Base-by-base conservation (phyloP, 2,113 vertebrate species). In the Loxodonta africana region DNA sequence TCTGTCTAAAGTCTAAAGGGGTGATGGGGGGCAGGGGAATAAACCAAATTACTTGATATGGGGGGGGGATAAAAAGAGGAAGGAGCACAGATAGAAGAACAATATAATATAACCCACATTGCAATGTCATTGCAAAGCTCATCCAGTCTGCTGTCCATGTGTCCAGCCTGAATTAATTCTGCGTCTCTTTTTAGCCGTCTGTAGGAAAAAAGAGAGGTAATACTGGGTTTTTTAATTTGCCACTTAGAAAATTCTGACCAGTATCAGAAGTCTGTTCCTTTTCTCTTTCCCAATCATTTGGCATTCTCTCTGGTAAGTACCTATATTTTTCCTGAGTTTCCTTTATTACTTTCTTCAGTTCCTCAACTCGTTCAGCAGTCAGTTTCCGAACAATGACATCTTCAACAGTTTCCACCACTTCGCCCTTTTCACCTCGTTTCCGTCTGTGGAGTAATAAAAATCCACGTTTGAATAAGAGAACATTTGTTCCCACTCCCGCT, bases 291-390 rank as follows among this genome's bases (percentile, higher is more conserved):
- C 60, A 97, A 81, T 0, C 28, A 78, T 53, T 46, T 83, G 10
- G 71, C 26, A 87, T 69, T 1, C 33, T 62, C 41, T 97, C 37
- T 96, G 65, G 8, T 48, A 95, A 25, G 3, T 92, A 99, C 99
- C 99, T 99, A 96, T 99, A 99, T 97, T 99, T 99, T 97, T 99
- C 99, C 93, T 99, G 99, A n/a, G 99, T 99, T 95, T 99, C 99
- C 98, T 99, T 99, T 96, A 99, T 99, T 2, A 99, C 98, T 97
- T 99, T 99, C 97, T 99, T 99, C 93, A 99, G 94, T 95, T 99
- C 99, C 88, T 99, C 99, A 92, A 99, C 99, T 98, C 99, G 98
- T 97, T 99, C 99, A 33, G 99, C 98, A 37, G 99, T 99, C 94
- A 99, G 97, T 97, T 99, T 99, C 80, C 99, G 98, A 95, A 99